Base-by-base conservation (phyloP, 2,888 invertebrate genomes). In the Tachina fera region DNA sequence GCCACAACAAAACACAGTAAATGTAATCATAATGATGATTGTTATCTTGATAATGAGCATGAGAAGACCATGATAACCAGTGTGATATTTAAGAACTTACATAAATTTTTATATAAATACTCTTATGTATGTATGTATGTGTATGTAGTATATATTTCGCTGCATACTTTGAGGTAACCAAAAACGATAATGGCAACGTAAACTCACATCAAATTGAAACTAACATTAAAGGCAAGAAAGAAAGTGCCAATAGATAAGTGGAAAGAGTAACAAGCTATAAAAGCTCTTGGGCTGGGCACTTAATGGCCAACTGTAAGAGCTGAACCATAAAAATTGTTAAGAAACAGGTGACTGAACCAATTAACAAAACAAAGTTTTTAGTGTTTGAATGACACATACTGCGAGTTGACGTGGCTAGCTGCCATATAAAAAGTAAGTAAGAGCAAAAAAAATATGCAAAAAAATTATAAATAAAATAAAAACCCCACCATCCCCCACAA, bases 261-360 rank as follows among this genome's bases (percentile, higher is more conserved):
- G 51, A 11, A 58, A 63, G 70, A 63, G 13, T 16, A 19, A 16
- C 22, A 65, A 61, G n/a, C 43, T 47, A 10, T 43, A 72, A 78
- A 70, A 75, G 14, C 31, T 67, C n/a, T 71, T 43, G 49, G 41
- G 41, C 13, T 56, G 39, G 75, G 75, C 61, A 13, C 9, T 63
- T 77, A 75, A 60, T 70, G 61, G 67, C 43, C 47, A 60, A 63
- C 22, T 43, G 43, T 19, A 47, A 47, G 14, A 58, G 58, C 22
- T 58, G 43, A 47, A 47, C 19, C 14, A 49, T 45, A 60, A 72
- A 68, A 60, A 72, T 51, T 63, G 71, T 63, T 56, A 13, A 70
- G 71, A 80, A 91, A 90, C 91, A 91, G 91, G 91, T 91, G 91
- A 91, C 91, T 90, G 89, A 90, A 91, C 89, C 91, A 91, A 91